Evolutionary conservation across 2,797 vertebrate species (phyloP), one percentile per base, ranked within the genome.

Genomic region (Phataginus tricuspis): DNA sequence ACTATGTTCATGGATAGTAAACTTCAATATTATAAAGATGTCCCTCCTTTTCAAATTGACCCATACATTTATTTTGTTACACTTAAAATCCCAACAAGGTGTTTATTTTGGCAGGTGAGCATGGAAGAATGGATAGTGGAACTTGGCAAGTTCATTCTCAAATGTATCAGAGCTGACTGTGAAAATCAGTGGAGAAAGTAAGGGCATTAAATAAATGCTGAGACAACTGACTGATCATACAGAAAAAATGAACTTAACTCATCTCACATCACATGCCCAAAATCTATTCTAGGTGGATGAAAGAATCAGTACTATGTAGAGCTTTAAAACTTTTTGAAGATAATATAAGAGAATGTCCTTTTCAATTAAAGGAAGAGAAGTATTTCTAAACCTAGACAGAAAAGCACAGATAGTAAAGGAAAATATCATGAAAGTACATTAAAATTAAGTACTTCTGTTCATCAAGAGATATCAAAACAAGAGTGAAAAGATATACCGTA

Each of bases 41-140:
- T 77, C 31, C n/a, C 45, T 59, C 51, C 27, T 92, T 85, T 84
- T 75, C 37, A 92, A 86, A 71, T 71, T 90, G 72, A 85, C 51
- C 12, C n/a, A 72, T 39, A 86, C 12, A 74, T 90, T 71, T 92
- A 92, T 79, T 89, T 71, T 34, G 39, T 85, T 91, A 80, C 25
- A 86, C 29, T 87, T n/a, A 96, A 91, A 92, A 71, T 77, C 42
- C n/a, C 68, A 89, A 55, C 9, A 89, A 69, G 15, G 29, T 85
- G 4, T 61, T 87, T 72, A 84, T 75, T 90, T 90, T 77, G 63
- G 16, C 4, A 11, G 16, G 12, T 5, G 5, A 25, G 21, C 39
- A 53, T 3, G 74, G 21, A 82, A 49, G 18, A 69, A 21, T 88
- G 39, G 49, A 69, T 39, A 42, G 21, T 39, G 49, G 23, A 49